Conservation (phyloP, 2,888 invertebrate species). For the Tillus elongatus region DNA sequence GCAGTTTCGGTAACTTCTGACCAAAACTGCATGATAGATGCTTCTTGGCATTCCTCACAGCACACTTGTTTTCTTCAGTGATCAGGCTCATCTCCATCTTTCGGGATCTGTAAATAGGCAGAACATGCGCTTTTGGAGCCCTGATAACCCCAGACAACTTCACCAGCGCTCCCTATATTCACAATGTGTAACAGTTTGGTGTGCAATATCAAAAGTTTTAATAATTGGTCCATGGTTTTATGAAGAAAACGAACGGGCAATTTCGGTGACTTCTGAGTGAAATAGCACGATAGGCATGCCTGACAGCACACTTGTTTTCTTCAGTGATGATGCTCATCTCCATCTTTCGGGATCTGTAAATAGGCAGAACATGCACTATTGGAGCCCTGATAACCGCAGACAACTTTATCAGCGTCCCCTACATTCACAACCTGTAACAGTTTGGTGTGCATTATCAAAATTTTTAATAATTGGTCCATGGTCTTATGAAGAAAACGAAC, state of each 20-base stretch:
- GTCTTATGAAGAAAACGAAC: slow-evolving; percentile 13
- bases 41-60: slow-evolving; percentile 4
- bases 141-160: slow-evolving; percentile 9
- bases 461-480: slow-evolving; percentile 12
- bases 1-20: slow-evolving; percentile 9
- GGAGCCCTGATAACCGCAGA: slow-evolving; percentile 10
- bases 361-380: slow-evolving; percentile 12
- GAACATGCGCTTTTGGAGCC: slow-evolving; percentile 12
- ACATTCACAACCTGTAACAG: slow-evolving; percentile 12
- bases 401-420: slow-evolving; percentile 6
- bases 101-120: slow-evolving; percentile 11
- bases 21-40: background rate
- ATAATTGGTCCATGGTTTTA: slow-evolving; percentile 15
- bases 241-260: slow-evolving; percentile 11
- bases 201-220: slow-evolving; percentile 8
- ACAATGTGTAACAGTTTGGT: slow-evolving; percentile 14
- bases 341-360: slow-evolving; percentile 10
- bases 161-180: slow-evolving; percentile 9
- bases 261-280: slow-evolving; percentile 6
- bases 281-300: background rate
- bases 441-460: slow-evolving; percentile 14
- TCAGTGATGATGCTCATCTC: slow-evolving; percentile 6
- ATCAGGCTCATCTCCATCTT: slow-evolving; percentile 6
- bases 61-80: slow-evolving; percentile 7
- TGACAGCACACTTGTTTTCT: slow-evolving; percentile 5